These are phyloP conservation scores for Ennomos erosarius DNA, from an alignment of 2,888 invertebrate species.

Conservation along the genomic window DNA sequence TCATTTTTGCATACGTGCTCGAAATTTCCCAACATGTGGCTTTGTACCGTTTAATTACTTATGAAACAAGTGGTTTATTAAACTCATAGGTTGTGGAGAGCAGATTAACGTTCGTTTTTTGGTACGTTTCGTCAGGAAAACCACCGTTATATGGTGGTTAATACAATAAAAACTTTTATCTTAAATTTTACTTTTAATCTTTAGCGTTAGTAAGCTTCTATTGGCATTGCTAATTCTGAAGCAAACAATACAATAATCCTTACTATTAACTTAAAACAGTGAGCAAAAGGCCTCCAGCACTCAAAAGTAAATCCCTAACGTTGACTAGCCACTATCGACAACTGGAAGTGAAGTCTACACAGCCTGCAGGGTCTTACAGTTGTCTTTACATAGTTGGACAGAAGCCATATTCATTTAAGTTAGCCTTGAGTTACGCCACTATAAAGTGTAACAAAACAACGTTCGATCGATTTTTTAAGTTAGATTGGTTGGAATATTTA, in stretches of 20 bases:
- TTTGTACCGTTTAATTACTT: constrained; percentile 12
- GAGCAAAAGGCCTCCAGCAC: background rate
- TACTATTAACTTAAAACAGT: background rate
- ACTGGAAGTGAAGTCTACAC: constrained; percentile 15
- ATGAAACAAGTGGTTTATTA: background rate
- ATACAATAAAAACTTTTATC: no score
- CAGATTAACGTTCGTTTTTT: no score
- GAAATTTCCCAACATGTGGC: constrained; percentile 14
- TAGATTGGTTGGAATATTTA: background rate
- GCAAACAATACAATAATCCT: no score
- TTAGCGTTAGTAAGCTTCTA: no score
- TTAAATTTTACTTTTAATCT: no score
- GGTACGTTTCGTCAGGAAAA: no score
- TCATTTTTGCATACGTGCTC: constrained; percentile 25
- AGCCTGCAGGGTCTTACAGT: constrained; percentile 1
- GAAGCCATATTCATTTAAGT: constrained; percentile 23
- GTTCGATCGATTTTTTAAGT: no score
- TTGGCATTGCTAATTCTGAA: no score
- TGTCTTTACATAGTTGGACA: constrained; percentile 15
- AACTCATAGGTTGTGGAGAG: background rate
- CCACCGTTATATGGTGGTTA: no score
- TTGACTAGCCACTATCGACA: constrained; percentile 7
- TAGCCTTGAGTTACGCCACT: constrained; percentile 13
- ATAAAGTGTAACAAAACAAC: constrained; percentile 7
- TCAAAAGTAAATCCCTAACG: background rate